Percentiles rank a stretch among this genome's conserved stretches.
Evolutionary conservation across 2,113 vertebrate species (phyloP).

Genomic region (Pristiophorus japonicus): DNA sequence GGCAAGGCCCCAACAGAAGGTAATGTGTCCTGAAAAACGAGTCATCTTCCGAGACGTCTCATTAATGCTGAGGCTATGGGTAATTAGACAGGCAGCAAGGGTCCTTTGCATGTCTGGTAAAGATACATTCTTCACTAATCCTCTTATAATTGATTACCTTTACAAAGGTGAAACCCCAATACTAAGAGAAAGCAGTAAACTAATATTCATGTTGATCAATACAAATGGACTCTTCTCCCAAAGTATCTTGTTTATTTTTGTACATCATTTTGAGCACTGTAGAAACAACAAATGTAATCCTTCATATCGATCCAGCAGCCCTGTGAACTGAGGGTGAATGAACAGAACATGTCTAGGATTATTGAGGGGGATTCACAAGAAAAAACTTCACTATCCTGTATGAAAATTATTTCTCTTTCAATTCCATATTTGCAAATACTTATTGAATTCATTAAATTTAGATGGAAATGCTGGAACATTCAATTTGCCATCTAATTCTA

Average conservation of each 20-base stretch:
- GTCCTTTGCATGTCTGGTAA: not conserved
- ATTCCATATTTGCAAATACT: not conserved
- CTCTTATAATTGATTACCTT: not conserved
- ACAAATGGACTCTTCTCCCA: not conserved
- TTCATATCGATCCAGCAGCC: not conserved
- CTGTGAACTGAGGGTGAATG: not conserved
- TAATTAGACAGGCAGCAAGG: conserved; percentile 2
- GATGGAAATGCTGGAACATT: not conserved
- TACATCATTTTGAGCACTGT: not conserved
- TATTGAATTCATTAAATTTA: not conserved
- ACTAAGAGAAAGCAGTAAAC: not conserved
- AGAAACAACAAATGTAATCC: not conserved
- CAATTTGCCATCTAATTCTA: not conserved
- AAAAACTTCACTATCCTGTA: not conserved
- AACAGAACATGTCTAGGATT: not conserved
- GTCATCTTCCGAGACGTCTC: not conserved
- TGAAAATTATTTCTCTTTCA: not conserved
- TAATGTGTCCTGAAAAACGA: not conserved
- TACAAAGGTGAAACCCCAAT: not conserved
- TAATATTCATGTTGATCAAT: not conserved
- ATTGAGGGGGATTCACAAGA: not conserved
- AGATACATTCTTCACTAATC: not conserved
- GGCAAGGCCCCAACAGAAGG: not conserved
- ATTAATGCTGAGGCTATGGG: conserved; percentile 15
- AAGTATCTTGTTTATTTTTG: not conserved